Percentiles rank a stretch among this genome's conserved stretches.
Conservation (phyloP, 92 coral and sea anemone species). For the Umimayanthus kanabou region DNA sequence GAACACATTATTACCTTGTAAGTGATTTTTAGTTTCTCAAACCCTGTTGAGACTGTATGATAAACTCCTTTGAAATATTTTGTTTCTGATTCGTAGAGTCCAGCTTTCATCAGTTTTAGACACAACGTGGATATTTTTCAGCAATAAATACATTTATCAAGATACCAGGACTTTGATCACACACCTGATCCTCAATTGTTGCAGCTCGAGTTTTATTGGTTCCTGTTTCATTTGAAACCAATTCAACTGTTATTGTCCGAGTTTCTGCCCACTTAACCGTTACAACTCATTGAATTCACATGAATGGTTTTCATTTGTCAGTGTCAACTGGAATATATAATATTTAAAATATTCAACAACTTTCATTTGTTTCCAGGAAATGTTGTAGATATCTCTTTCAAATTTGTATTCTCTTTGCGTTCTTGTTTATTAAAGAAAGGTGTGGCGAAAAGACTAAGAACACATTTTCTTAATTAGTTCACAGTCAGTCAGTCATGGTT, state of each 20-base stretch:
- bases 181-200: conserved; percentile 11
- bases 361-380: neutral
- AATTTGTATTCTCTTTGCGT: too few relatives aligned
- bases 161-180: neutral
- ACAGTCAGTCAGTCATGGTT: too few relatives aligned
- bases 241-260: neutral
- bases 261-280: neutral
- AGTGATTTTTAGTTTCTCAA: neutral
- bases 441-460: neutral
- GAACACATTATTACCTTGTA: neutral
- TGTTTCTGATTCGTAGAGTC: neutral
- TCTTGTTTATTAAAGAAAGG: too few relatives aligned
- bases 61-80: neutral
- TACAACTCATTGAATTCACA: neutral
- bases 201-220: neutral
- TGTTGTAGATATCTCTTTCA: too few relatives aligned
- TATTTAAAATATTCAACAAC: neutral
- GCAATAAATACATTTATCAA: conserved; percentile 20
- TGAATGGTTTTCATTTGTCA: too few relatives aligned
- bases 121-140: neutral
- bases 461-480: neutral
- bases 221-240: neutral
- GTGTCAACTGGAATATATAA: too few relatives aligned
- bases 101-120: neutral
- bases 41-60: neutral